A percentile compares a stretch with the other conserved stretches of the same genome.
phyloP scores from a whole-genome alignment of 2,888 invertebrate species.

The Dinocampus coccinellae region DNA sequence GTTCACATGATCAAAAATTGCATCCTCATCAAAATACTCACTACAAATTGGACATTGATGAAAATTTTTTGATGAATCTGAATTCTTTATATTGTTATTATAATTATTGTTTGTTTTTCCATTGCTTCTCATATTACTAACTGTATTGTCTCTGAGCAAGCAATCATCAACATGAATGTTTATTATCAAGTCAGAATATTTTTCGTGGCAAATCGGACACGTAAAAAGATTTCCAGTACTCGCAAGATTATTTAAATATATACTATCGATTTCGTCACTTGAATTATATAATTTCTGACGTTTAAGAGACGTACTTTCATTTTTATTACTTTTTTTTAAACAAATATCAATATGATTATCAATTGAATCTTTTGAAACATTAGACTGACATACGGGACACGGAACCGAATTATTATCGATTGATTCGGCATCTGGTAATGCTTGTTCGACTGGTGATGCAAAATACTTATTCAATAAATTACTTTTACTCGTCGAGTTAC shows the following conservation, averaged over 20 bases:
- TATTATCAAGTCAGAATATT: background rate
- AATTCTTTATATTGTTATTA: background rate
- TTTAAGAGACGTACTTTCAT: background rate
- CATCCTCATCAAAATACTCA: too few relatives aligned
- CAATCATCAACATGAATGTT: slow-evolving; percentile 23
- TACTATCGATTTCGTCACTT: background rate
- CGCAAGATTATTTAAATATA: too few relatives aligned
- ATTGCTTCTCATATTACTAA: background rate
- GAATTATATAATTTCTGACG: background rate
- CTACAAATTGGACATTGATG: background rate
- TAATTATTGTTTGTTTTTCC: background rate
- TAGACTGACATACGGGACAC: slow-evolving; percentile 69
- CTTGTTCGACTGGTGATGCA: slow-evolving; percentile 11
- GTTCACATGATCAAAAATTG: background rate
- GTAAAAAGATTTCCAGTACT: background rate
- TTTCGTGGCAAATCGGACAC: background rate
- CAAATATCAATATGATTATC: slow-evolving; percentile 65
- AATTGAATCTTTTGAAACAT: slow-evolving; percentile 58
- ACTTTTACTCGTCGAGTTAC: slow-evolving; percentile 55
- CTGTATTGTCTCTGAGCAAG: background rate
- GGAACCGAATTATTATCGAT: slow-evolving; percentile 40
- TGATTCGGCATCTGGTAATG: slow-evolving; percentile 12
- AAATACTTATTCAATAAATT: slow-evolving; percentile 55
- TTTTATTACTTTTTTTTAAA: slow-evolving; percentile 21
- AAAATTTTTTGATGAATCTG: background rate